Evolutionary conservation across 2,888 invertebrate genomes (phyloP).

Genomic region (Molorchus minor): DNA sequence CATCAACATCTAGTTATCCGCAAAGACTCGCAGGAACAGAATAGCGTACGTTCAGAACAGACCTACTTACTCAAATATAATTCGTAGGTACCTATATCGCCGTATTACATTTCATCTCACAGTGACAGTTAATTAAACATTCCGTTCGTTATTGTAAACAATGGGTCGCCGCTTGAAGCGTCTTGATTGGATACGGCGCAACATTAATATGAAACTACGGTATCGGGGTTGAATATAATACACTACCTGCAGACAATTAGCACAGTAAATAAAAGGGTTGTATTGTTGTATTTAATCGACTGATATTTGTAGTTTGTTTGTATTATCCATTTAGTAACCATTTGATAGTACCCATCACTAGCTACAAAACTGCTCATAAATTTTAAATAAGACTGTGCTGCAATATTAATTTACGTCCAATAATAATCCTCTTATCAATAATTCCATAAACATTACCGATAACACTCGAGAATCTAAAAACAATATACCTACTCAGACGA

Average conservation of each 20-base stretch:
- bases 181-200: slow-evolving; percentile 13
- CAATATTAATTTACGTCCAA: slow-evolving; percentile 10
- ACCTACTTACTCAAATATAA: slow-evolving; percentile 16
- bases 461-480: slow-evolving; percentile 15
- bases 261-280: no score
- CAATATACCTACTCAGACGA: not conserved
- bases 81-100: slow-evolving; percentile 19
- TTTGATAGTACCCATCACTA: no score
- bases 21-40: not conserved
- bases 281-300: no score
- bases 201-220: slow-evolving; percentile 17
- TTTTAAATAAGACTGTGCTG: not conserved
- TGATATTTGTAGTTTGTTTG: no score
- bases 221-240: no score
- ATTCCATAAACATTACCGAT: slow-evolving; percentile 9
- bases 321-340: no score
- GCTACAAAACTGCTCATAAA: no score
- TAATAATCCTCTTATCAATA: slow-evolving; percentile 12
- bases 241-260: no score
- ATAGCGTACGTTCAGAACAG: slow-evolving; percentile 9
- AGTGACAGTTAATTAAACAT: slow-evolving; percentile 25
- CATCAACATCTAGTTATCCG: not conserved
- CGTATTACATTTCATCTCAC: slow-evolving; percentile 20
- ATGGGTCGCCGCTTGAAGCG: slow-evolving; percentile 7
- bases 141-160: slow-evolving; percentile 18